Conservation (phyloP, 1,140 invertebrate species). For the Medauroidea extradentata region DNA sequence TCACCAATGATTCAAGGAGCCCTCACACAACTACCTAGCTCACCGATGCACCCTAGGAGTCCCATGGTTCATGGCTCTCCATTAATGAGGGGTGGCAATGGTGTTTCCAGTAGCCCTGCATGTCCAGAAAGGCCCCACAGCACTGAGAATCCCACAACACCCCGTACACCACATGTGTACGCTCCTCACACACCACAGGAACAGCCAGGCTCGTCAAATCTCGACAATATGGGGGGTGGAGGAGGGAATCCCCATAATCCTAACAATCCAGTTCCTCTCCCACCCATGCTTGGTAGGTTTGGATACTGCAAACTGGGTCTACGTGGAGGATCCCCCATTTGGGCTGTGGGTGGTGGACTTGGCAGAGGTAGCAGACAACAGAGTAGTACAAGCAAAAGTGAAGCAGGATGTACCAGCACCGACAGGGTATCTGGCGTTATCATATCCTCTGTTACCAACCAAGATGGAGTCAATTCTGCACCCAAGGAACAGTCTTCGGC, state of each 20-base stretch:
- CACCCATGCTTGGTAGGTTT: conserved; percentile 46
- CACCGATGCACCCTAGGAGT: conserved; percentile 43
- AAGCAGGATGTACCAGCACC: background rate
- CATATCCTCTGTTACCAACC: background rate
- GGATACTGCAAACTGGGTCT: conserved; percentile 60
- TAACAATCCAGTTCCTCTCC: conserved; percentile 48
- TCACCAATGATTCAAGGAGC: conserved; percentile 19
- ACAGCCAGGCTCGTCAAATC: conserved; percentile 33
- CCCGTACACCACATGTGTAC: conserved; percentile 43
- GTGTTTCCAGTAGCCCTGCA: conserved; percentile 47
- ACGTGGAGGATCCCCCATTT: conserved; percentile 68
- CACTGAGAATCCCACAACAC: conserved; percentile 54
- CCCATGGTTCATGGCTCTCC: conserved; percentile 40
- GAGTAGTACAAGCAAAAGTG: conserved; percentile 25
- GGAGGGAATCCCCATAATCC: conserved; percentile 50
- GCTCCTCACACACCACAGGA: conserved; percentile 32
- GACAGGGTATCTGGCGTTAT: background rate
- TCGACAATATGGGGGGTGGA: conserved; percentile 38
- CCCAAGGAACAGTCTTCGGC: conserved; percentile 54
- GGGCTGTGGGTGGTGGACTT: conserved; percentile 42
- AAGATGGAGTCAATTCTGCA: conserved; percentile 9
- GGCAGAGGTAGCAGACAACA: conserved; percentile 22
- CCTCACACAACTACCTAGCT: conserved; percentile 42
- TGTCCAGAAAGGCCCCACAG: conserved; percentile 53
- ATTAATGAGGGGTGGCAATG: conserved; percentile 36